These are phyloP conservation scores for Zoroaster sp. DNA, from an alignment of 53 echinoderm and acorn worm genomes.

Conservation along the genomic window DNA sequence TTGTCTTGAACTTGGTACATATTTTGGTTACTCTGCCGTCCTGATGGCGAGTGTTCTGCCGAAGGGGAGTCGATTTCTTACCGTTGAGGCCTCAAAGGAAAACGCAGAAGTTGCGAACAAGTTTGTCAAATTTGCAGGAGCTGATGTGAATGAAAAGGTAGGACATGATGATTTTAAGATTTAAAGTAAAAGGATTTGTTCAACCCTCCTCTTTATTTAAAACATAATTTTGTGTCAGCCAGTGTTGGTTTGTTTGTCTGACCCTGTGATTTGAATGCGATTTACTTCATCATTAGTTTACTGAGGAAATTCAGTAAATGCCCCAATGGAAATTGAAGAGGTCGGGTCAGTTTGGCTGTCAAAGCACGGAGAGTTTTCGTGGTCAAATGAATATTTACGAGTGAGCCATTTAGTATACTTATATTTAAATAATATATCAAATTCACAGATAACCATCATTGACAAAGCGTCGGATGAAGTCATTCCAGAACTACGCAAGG, in stretches of 20 bases:
- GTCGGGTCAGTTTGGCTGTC: neutral
- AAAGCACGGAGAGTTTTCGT: neutral
- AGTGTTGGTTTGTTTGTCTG: neutral
- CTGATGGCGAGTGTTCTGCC: constrained; percentile 44
- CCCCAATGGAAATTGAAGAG: neutral
- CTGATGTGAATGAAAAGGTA: constrained; percentile 16
- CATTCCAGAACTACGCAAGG: too few relatives aligned
- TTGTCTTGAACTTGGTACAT: constrained; percentile 58
- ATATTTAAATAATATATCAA: too few relatives aligned
- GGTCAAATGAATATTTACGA: neutral
- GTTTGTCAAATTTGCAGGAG: constrained; percentile 59
- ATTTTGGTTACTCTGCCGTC: constrained; percentile 61
- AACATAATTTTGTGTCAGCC: neutral
- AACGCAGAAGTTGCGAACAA: constrained; percentile 16
- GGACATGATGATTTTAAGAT: neutral
- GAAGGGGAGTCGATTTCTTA: constrained; percentile 42
- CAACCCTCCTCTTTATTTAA: neutral
- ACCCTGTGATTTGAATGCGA: neutral
- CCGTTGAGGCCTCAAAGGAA: constrained; percentile 25
- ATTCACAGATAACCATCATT: neutral
- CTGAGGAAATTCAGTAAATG: neutral
- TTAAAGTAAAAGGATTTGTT: neutral
- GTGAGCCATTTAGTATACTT: neutral
- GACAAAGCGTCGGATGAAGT: too few relatives aligned
- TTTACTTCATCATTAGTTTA: neutral